Evolutionary conservation across 2,797 vertebrate species (phyloP).

Genomic region (Pelobates cultripes): DNA sequence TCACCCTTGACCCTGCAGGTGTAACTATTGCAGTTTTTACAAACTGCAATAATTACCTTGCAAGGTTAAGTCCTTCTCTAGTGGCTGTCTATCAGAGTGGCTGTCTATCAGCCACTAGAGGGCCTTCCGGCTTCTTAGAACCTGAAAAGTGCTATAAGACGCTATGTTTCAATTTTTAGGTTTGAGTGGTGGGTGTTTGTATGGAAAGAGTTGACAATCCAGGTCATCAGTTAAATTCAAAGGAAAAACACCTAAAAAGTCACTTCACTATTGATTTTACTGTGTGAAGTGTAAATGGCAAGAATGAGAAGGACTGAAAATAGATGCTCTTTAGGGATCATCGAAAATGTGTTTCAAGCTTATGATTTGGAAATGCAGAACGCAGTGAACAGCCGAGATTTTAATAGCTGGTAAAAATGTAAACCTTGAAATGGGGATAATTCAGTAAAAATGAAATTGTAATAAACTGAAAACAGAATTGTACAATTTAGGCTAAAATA

Average conservation of each 20-base stretch:
- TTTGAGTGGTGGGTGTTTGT: not conserved
- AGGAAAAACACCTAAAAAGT: not conserved
- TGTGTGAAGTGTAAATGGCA: constrained; percentile 9
- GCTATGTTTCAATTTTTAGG: no score
- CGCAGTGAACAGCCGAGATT: not conserved
- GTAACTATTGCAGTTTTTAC: no score
- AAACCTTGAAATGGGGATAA: not conserved
- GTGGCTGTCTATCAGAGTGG: no score
- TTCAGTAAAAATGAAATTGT: no score
- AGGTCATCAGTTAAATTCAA: not conserved
- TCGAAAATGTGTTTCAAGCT: not conserved
- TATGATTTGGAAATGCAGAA: not conserved
- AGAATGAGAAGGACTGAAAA: not conserved
- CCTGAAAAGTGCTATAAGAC: no score
- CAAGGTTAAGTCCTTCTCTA: no score
- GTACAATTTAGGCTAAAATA: no score
- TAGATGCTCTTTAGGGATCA: not conserved
- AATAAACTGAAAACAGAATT: no score
- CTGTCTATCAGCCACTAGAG: no score
- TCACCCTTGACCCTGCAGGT: no score
- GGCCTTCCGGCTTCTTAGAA: no score
- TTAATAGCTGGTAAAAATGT: not conserved
- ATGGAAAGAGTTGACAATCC: not conserved
- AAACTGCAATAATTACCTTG: no score
- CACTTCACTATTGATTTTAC: constrained; percentile 4